These are phyloP conservation scores for Frieseomelitta varia DNA, from an alignment of 1,140 invertebrate genomes.

Conservation along the genomic window DNA sequence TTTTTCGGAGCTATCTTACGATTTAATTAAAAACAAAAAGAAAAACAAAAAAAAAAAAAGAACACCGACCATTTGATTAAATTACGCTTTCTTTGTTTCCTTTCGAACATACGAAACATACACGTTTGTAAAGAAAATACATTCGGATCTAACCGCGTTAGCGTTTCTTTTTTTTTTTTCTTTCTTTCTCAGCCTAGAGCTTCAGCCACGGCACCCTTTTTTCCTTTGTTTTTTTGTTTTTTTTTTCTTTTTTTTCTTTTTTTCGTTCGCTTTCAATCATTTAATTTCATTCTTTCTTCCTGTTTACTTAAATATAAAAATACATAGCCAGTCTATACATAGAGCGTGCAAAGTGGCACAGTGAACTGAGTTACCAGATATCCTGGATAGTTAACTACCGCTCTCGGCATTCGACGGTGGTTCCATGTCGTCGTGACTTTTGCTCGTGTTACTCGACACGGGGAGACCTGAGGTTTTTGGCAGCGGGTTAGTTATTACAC, in stretches of 20 bases:
- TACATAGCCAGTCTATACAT: slow-evolving; percentile 83
- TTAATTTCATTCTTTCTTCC: slow-evolving; percentile 58
- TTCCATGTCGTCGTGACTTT: slow-evolving; percentile 75
- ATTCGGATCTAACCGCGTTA: slow-evolving; percentile 24
- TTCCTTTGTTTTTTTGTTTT: slow-evolving; percentile 29
- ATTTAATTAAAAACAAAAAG: slow-evolving; percentile 9
- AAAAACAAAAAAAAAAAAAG: neutral
- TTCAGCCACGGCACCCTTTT: slow-evolving; percentile 72
- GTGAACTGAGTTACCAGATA: slow-evolving; percentile 77
- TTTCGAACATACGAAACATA: slow-evolving; percentile 1
- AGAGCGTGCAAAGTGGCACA: slow-evolving; percentile 81
- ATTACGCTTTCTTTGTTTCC: neutral
- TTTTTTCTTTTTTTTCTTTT: slow-evolving; percentile 52
- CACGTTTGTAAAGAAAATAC: slow-evolving; percentile 16
- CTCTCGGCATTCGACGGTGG: slow-evolving; percentile 74
- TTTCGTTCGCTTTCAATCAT: slow-evolving; percentile 43
- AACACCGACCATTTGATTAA: neutral
- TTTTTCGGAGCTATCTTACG: slow-evolving; percentile 10
- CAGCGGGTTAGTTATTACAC: slow-evolving; percentile 75
- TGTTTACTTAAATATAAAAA: slow-evolving; percentile 82
- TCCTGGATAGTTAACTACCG: slow-evolving; percentile 81
- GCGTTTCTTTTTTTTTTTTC: slow-evolving; percentile 18
- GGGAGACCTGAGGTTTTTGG: slow-evolving; percentile 78
- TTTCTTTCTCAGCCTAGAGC: slow-evolving; percentile 44
- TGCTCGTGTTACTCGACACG: slow-evolving; percentile 74